Conservation (phyloP, 2,797 vertebrate genomes). For the Lophius americanus region DNA sequence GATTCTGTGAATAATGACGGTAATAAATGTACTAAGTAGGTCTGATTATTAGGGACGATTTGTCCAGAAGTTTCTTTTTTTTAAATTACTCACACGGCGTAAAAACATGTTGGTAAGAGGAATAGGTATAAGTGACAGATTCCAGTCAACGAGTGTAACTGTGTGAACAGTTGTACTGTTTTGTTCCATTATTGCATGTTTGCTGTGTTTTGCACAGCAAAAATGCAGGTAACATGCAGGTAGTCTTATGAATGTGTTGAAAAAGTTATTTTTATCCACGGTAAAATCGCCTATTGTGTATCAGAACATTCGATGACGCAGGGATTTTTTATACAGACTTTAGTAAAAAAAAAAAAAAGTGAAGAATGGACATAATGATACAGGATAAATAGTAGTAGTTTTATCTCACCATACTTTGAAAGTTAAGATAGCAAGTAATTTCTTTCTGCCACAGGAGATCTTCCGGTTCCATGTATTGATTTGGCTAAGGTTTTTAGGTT, state of each 20-base stretch:
- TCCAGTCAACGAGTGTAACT: slow-evolving; percentile 2
- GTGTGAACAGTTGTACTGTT: slow-evolving; percentile 9
- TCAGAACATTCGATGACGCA: background rate
- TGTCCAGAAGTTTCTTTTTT: slow-evolving; percentile 11
- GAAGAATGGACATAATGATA: background rate
- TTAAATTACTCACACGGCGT: slow-evolving; percentile 14
- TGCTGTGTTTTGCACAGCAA: slow-evolving; percentile 25
- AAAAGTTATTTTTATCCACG: slow-evolving; percentile 3
- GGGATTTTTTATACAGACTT: background rate
- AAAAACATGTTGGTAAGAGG: slow-evolving; percentile 8
- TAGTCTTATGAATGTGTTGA: slow-evolving; percentile 20
- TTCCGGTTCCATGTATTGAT: too few species aligned
- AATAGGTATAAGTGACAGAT: slow-evolving; percentile 13
- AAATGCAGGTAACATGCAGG: background rate
- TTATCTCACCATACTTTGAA: background rate
- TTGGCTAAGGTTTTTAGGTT: too few species aligned
- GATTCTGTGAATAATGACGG: slow-evolving; percentile 39
- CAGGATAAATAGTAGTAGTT: background rate
- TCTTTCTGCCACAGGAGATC: too few species aligned
- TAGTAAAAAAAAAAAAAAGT: background rate
- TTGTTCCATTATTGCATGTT: slow-evolving; percentile 20
- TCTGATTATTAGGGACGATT: slow-evolving; percentile 18
- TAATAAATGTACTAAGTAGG: slow-evolving; percentile 44
- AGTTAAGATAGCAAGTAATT: background rate
- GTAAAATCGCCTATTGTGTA: slow-evolving; percentile 7